Evolutionary conservation across 2,888 invertebrate species (phyloP), one percentile per base, ranked within the genome.

Genomic region (Diarsia dahlii): DNA sequence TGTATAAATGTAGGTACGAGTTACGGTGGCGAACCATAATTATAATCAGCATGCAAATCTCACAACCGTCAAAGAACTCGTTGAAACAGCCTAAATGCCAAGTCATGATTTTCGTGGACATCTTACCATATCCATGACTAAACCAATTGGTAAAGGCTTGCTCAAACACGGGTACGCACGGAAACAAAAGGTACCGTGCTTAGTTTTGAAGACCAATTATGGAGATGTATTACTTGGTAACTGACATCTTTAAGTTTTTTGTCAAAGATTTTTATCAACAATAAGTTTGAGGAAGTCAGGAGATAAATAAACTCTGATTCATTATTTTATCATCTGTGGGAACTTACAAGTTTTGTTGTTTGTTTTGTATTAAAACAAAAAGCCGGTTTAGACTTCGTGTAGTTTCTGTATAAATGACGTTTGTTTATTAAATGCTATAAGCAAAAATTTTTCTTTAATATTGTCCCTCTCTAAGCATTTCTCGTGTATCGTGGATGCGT

Each of bases 51-150:
- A 39, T 39, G 39, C 39, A 39, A 39, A 39, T 39, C 3, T 39
- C 39, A 39, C 39, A 39, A 39, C 39, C 39, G 39, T 39, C 39
- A 39, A 39, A 39, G 39, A 39, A 39, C 39, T 39, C 39, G 39
- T 39, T 39, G 5, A 39, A 39, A 5, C 39, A 39, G 39, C 39
- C 39, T 39, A 39, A 39, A 39, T 39, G 39, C 5, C 39, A 39
- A 39, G 39, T 39, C 39, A 39, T 39, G 39, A 39, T 39, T 39
- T 39, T 39, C 6, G 28, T 23, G 13, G 18, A 12, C 20, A 48
- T 58, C 9, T 60, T 74, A 23, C 75, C 56, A 15, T 56, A 48
- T 48, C 52, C 75, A 15, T 56, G 56, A 56, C 52, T 18, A 18
- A 28, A n/a, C 6, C 28, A 58, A 65, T 75, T 58, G 28, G 13